A percentile compares a stretch with the other conserved stretches of the same genome.
Evolutionary conservation across 2,113 vertebrate species (phyloP).

Genomic region (Hipposideros armiger): DNA sequence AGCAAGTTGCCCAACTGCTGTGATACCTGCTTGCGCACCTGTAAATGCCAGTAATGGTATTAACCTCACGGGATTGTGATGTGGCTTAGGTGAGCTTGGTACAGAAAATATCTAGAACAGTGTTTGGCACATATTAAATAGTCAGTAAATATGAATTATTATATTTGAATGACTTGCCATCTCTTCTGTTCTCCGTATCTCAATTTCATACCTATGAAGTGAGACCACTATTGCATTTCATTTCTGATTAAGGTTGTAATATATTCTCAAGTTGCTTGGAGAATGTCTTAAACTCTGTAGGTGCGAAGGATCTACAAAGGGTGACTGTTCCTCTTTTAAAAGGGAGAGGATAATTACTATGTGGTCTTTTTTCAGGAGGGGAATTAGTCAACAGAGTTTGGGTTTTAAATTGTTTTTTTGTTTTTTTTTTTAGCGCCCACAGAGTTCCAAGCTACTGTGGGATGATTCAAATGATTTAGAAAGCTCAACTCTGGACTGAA

Average conservation of each 20-base stretch:
- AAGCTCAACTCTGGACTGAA: slow-evolving; percentile 57
- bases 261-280: slow-evolving; percentile 21
- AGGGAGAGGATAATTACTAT: slow-evolving; percentile 80
- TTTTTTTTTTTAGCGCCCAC: slow-evolving; percentile 51
- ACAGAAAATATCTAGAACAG: background rate
- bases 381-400: slow-evolving; percentile 78
- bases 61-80: background rate
- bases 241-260: slow-evolving; percentile 43
- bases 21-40: background rate
- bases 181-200: slow-evolving; percentile 14
- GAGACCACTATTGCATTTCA: background rate
- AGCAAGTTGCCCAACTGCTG: background rate
- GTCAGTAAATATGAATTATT: background rate
- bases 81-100: background rate
- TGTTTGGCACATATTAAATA: background rate
- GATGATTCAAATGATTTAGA: slow-evolving; percentile 71
- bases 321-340: slow-evolving; percentile 73
- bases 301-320: slow-evolving; percentile 64
- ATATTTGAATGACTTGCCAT: background rate
- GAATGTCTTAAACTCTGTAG: slow-evolving; percentile 68
- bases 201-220: slow-evolving; percentile 15
- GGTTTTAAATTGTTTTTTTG: background rate
- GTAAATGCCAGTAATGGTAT: background rate
- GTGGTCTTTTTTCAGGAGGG: slow-evolving; percentile 63
- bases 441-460: slow-evolving; percentile 57